phyloP scores from a whole-genome alignment of 2,113 vertebrate species.

The Thryonomys swinderianus region DNA sequence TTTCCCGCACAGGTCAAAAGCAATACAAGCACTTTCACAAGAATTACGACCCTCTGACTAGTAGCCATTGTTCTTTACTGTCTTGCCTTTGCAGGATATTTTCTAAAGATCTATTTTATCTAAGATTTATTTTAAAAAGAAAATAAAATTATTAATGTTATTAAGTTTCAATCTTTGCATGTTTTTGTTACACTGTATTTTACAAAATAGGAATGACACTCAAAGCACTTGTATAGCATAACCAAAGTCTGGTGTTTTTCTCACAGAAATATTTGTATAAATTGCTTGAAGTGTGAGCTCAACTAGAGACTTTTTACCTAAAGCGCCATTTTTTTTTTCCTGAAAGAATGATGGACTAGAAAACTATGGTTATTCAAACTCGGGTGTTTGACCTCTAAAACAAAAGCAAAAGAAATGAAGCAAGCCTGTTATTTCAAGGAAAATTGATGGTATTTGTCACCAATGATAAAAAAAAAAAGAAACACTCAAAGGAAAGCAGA shows the following conservation, averaged over 20 bases:
- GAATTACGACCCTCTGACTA: background rate
- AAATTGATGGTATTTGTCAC: background rate
- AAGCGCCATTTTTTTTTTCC: background rate
- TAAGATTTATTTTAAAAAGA: background rate
- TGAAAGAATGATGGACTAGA: background rate
- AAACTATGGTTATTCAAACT: constrained; percentile 28
- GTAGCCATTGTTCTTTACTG: background rate
- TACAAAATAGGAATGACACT: background rate
- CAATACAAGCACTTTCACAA: background rate
- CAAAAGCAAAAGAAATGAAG: constrained; percentile 5
- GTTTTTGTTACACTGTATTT: background rate
- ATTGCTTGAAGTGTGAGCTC: background rate
- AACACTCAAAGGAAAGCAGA: constrained; percentile 31
- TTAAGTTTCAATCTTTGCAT: background rate
- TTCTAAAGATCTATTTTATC: background rate
- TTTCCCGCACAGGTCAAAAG: background rate
- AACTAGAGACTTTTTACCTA: background rate
- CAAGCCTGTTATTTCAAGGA: constrained; percentile 2
- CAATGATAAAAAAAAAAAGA: background rate
- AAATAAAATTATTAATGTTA: background rate
- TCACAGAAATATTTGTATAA: background rate
- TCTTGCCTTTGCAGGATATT: background rate
- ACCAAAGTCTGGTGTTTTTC: background rate
- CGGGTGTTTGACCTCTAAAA: background rate
- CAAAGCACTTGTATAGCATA: background rate